These are phyloP conservation scores for Drosophila algonquin DNA, from an alignment of 2,888 invertebrate species.

Conservation along the genomic window DNA sequence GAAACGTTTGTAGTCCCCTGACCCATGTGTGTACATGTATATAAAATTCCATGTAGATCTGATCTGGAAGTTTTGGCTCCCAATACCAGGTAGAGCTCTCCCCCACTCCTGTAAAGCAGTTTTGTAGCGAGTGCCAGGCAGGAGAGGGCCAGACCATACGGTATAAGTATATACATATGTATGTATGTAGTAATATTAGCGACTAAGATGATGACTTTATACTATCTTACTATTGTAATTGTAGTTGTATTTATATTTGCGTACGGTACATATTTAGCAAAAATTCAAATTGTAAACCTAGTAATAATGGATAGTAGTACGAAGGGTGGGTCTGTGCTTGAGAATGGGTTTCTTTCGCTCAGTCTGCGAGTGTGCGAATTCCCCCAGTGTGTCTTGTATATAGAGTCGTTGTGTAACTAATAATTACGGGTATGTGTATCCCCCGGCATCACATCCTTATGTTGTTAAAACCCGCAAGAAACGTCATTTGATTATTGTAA, in stretches of 20 bases:
- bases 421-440: not conserved
- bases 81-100: not conserved
- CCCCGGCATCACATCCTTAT: not conserved
- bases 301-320: constrained; percentile 16
- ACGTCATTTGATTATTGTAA: constrained; percentile 38
- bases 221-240: constrained; percentile 10
- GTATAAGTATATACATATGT: not conserved
- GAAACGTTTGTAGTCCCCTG: constrained; percentile 2
- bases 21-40: not conserved
- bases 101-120: not conserved
- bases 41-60: not conserved
- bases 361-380: not conserved
- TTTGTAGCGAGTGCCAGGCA: not conserved
- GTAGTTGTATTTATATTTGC: constrained; percentile 20
- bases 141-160: not conserved
- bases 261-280: constrained; percentile 21
- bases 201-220: constrained; percentile 5
- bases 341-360: not conserved
- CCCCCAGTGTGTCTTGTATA: constrained; percentile 13
- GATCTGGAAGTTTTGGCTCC: not conserved
- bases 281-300: constrained; percentile 27
- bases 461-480: constrained; percentile 12
- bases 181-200: constrained; percentile 26
- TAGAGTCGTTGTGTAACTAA: constrained; percentile 5
- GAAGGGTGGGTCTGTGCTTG: not conserved